These are phyloP conservation scores for Pentamera pediparva DNA, from an alignment of 53 echinoderm and acorn worm species.

Conservation along the genomic window DNA sequence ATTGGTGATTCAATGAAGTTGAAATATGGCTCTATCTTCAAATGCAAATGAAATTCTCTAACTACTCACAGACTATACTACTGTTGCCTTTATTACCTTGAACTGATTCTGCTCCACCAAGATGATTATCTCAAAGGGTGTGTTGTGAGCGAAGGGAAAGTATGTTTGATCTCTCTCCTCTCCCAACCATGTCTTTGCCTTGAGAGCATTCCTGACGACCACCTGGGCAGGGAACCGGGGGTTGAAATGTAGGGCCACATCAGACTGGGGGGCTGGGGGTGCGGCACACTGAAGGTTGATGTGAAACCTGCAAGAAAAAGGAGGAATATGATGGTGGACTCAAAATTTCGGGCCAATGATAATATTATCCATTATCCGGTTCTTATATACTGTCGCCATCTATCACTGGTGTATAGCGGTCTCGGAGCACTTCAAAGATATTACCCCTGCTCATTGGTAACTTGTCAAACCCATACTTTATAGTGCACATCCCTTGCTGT, in stretches of 20 bases:
- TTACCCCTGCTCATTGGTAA: too few species aligned
- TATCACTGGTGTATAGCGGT: too few species aligned
- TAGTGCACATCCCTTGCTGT: too few species aligned
- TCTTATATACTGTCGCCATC: too few species aligned
- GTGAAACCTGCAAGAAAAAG: conserved; percentile 48
- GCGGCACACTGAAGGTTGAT: conserved; percentile 66
- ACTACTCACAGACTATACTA: too few species aligned
- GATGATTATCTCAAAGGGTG: conserved; percentile 73
- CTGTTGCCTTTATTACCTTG: conserved; percentile 70
- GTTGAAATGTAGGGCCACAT: conserved; percentile 83
- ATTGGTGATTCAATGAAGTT: too few species aligned
- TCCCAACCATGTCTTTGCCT: conserved; percentile 44
- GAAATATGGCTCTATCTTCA: background rate
- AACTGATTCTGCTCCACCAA: conserved; percentile 60
- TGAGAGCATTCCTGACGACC: conserved; percentile 59
- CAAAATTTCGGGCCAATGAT: background rate
- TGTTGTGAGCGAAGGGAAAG: conserved; percentile 65
- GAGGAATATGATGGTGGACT: background rate
- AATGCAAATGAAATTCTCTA: background rate
- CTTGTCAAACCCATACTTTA: too few species aligned
- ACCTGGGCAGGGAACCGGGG: conserved; percentile 57
- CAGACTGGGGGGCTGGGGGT: conserved; percentile 45
- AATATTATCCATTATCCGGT: too few species aligned
- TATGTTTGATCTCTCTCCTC: conserved; percentile 53
- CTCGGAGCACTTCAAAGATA: too few species aligned